Base-by-base conservation (phyloP, 2,113 vertebrate genomes). In the Lasiurus borealis region DNA sequence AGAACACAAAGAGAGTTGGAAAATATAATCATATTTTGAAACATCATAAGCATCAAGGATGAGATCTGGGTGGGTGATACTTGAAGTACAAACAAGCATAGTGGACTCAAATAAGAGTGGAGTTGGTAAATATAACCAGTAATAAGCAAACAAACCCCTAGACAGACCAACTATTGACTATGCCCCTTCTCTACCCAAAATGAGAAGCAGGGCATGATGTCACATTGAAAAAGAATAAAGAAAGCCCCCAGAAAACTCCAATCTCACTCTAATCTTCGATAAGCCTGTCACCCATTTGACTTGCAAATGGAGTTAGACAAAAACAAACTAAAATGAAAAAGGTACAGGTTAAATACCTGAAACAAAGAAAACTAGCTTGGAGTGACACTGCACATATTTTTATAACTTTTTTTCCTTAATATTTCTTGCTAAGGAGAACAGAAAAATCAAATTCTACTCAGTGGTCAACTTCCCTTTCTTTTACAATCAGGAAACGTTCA, bases 21-120 rank as follows among this genome's bases (percentile, higher is more conserved):
- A 90, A 91, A 8, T 40, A 12, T 8, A 34, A 83, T 27, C 69
- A 23, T 31, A 29, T 23, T 50, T 40, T 71, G 29, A 88, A 81
- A 87, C 13, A 29, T 19, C 14, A 34, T 29, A 76, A 91, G 44
- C 21, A n/a, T 29, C 10, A 46, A 66, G 36, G 1, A 66, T 34
- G 46, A 36, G 21, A 48, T 15, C 19, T 7, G 5, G 2, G 3
- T 8, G 5, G 4, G 11, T 2, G 10, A 10, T 9, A 25, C 1
- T 57, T 57, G 54, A 57, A 57, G 54, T 23, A 23, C 21, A 57
- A 57, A 21, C 19, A 57, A 57, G 54, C 54, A 57, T 57, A 1
- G 0, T 71, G 18, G 77, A 44, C 0, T 75, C 25, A 1, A 31
- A 16, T 23, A 29, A 15, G 23, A 36, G 25, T 12, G 52, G 75